Conservation (phyloP, 2,888 invertebrate genomes). For the Melanargia galathea region DNA sequence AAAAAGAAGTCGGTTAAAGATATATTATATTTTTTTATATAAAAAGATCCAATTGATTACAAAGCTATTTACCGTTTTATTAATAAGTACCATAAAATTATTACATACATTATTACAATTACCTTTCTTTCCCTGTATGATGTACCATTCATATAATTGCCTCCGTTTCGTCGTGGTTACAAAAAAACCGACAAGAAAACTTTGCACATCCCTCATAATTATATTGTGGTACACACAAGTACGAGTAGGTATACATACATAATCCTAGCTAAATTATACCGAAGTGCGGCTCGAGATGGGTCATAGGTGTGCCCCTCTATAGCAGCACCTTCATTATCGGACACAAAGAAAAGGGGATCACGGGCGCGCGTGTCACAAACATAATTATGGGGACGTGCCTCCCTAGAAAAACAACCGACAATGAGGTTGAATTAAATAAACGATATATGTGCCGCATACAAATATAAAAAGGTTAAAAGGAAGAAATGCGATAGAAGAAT, state of each 20-base stretch:
- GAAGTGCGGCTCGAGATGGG: conserved; percentile 32
- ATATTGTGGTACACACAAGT: neutral
- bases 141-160: no score
- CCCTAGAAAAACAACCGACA: conserved; percentile 31
- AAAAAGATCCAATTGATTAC: no score
- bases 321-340: conserved; percentile 37
- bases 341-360: conserved; percentile 38
- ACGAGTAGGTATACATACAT: neutral
- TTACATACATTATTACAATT: no score
- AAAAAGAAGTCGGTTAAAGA: no score
- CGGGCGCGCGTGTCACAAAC: conserved; percentile 36
- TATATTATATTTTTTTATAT: no score
- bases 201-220: neutral
- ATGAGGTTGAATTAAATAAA: conserved; percentile 19
- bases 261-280: conserved; percentile 22
- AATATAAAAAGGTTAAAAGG: conserved; percentile 6
- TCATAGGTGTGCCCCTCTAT: conserved; percentile 34
- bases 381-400: conserved; percentile 37
- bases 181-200: no score
- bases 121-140: no score
- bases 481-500: neutral
- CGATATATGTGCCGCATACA: conserved; percentile 6
- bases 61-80: no score
- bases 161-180: no score
- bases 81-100: no score